These are phyloP conservation scores for Xanthorhoe designata DNA, from an alignment of 2,888 invertebrate genomes.

Conservation along the genomic window DNA sequence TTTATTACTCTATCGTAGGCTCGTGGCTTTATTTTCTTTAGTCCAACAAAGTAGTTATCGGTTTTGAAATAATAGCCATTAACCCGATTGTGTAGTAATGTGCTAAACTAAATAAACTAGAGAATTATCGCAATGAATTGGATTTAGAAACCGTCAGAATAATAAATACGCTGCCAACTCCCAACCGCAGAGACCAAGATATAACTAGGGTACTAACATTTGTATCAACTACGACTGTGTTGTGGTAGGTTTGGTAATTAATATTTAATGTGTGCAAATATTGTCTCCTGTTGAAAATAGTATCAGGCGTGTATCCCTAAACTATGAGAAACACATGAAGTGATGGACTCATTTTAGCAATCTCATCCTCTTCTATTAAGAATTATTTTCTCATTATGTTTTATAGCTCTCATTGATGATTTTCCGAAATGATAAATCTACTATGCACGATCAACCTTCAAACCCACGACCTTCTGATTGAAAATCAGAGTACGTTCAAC, in stretches of 20 bases:
- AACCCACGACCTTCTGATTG: too few relatives aligned
- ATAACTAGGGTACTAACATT: conserved; percentile 22
- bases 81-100: conserved; percentile 28
- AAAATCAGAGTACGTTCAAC: too few relatives aligned
- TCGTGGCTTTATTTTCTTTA: not conserved
- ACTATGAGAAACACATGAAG: too few relatives aligned
- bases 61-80: conserved; percentile 26
- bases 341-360: too few relatives aligned
- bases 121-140: conserved; percentile 18
- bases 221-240: conserved; percentile 10
- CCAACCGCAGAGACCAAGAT: conserved; percentile 25
- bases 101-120: conserved; percentile 19
- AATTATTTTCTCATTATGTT: too few relatives aligned
- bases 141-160: conserved; percentile 18
- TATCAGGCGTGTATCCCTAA: too few relatives aligned
- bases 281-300: too few relatives aligned
- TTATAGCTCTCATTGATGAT: too few relatives aligned
- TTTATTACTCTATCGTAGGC: not conserved
- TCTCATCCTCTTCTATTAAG: too few relatives aligned
- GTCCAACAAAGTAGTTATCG: conserved; percentile 3
- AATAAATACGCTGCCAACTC: conserved; percentile 9
- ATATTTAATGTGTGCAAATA: not conserved
- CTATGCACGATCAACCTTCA: too few relatives aligned
- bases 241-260: conserved; percentile 16
- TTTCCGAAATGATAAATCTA: too few relatives aligned